These are phyloP conservation scores for Spondyliosoma cantharus DNA, from an alignment of 2,797 vertebrate genomes.

Conservation along the genomic window DNA sequence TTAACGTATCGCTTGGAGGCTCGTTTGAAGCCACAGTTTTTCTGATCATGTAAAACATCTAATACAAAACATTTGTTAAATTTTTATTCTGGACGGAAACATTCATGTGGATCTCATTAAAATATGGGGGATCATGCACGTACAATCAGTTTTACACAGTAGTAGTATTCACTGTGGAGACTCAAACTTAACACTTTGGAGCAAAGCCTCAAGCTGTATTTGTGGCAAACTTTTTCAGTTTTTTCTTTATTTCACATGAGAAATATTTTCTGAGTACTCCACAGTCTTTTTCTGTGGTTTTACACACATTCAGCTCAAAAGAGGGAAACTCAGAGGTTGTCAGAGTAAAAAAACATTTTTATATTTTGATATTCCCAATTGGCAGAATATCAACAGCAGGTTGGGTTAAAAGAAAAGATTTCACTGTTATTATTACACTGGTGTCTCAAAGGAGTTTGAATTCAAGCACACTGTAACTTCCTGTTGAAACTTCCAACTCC, in stretches of 20 bases:
- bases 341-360: background rate
- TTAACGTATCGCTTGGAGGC: too few relatives aligned
- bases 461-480: constrained; percentile 10
- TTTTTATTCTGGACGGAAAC: too few relatives aligned
- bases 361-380: constrained; percentile 36
- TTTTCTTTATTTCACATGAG: background rate
- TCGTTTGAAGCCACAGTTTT: too few relatives aligned
- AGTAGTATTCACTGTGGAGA: background rate
- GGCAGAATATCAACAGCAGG: constrained; percentile 29
- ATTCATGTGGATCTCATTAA: too few relatives aligned
- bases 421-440: constrained; percentile 21
- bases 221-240: constrained; percentile 19
- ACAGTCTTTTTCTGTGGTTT: constrained; percentile 16
- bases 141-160: too few relatives aligned
- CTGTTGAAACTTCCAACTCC: constrained; percentile 11
- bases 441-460: constrained; percentile 12
- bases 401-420: constrained; percentile 31
- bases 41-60: too few relatives aligned
- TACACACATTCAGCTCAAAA: constrained; percentile 34
- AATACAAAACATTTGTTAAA: too few relatives aligned
- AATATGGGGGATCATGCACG: too few relatives aligned
- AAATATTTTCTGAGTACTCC: constrained; percentile 13
- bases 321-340: background rate
- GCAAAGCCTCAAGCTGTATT: background rate
- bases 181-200: background rate